These are phyloP conservation scores for Nasonia longicornis DNA, from an alignment of 1,140 invertebrate genomes.

Conservation along the genomic window DNA sequence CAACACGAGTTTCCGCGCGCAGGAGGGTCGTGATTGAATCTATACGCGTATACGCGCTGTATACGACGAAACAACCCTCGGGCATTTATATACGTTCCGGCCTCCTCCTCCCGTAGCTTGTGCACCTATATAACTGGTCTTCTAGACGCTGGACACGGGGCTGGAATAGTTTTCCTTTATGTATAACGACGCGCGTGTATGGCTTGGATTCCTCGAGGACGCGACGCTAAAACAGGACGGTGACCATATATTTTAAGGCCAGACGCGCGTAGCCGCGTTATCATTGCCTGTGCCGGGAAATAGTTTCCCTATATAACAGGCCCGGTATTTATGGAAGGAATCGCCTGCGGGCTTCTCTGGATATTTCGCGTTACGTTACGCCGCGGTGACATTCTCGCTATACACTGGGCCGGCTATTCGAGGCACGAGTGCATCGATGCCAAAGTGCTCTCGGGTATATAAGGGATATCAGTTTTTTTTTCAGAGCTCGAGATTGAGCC, in stretches of 20 bases:
- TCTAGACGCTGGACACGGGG: slow-evolving; percentile 21
- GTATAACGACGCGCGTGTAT: not conserved
- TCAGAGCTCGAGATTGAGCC: not conserved
- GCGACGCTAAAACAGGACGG: slow-evolving; percentile 3
- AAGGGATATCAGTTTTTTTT: not conserved
- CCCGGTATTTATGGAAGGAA: not conserved
- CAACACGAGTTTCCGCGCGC: slow-evolving; percentile 30
- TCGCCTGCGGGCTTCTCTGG: not conserved
- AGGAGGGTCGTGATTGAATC: slow-evolving; percentile 53
- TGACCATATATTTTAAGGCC: slow-evolving; percentile 7
- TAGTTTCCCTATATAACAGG: not conserved
- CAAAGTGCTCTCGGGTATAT: not conserved
- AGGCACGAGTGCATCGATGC: too few relatives aligned
- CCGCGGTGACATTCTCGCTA: not conserved
- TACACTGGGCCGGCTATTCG: too few relatives aligned
- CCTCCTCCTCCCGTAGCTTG: not conserved
- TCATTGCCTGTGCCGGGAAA: slow-evolving; percentile 3
- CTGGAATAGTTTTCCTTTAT: slow-evolving; percentile 40
- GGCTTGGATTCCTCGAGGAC: not conserved
- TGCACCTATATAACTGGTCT: not conserved
- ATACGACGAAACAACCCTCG: slow-evolving; percentile 45
- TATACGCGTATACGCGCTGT: slow-evolving; percentile 12
- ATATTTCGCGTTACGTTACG: not conserved
- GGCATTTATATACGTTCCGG: slow-evolving; percentile 47
- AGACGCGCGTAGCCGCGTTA: not conserved